Base-by-base conservation (phyloP, 2,888 invertebrate species). In the Liopterus haemorrhoidalis region DNA sequence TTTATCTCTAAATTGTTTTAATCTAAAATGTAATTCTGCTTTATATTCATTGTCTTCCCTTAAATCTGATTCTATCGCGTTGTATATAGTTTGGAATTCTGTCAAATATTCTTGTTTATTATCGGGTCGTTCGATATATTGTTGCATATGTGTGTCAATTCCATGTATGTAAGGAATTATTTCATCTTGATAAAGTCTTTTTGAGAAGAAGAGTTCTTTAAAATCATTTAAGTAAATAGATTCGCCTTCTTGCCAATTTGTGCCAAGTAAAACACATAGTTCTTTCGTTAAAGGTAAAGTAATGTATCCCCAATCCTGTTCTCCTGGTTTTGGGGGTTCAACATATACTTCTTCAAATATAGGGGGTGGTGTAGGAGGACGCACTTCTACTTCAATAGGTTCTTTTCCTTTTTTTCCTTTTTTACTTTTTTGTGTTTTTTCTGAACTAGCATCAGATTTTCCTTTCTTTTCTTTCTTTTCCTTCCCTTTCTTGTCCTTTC, bases 21-120 rank as follows among this genome's bases (percentile, higher is more conserved):
- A 59, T 32, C 62, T 57, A 50, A 75, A 76, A 53, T 80, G 78
- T 63, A 81, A 69, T 63, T 81, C 81, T 45, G 73, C 73, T 61
- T 79, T 81, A 2, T 77, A 66, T 46, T 76, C 71, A 51, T 67
- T 63, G 43, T 79, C 69, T 44, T 71, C 68, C 2, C 80, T 68
- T 64, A 76, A 71, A 55, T 79, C 76, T 46, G 70, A 66, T 51
- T 76, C 75, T 48, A 81, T 71, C 15, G 71, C 66, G 63, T 82
- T 82, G 53, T 76, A 80, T 20, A 70, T 64, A 22, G 64, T 68
- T 61, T 80, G 81, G 59, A 82, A 81, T 14, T 65, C 59, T 33
- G 67, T 59, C 4, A 82, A 68, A 47, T 75, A 59, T 40, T 72
- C 69, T 59, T 79, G 78, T 59, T 77, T 79, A n/a, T 62, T 57